Base-by-base conservation (phyloP, 2,888 invertebrate genomes). In the Oxytorus armatus region DNA sequence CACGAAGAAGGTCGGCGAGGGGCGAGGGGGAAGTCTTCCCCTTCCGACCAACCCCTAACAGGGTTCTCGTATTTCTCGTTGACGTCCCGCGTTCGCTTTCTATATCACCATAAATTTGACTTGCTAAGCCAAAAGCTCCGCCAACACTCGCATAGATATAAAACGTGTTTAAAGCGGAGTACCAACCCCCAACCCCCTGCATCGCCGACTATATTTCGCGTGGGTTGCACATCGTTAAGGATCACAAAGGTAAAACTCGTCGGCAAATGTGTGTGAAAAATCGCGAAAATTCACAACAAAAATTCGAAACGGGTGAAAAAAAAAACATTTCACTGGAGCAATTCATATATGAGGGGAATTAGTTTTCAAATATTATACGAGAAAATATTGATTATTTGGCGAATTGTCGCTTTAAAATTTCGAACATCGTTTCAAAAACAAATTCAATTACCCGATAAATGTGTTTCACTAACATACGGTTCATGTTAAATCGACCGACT, bases 91-190 rank as follows among this genome's bases (percentile, higher is more conserved):
- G 33, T 55, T 61, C 59, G 68, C 21, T 14, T 14, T 57, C 63
- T 73, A 25, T 57, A 90, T 90, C 87, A 89, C 86, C 89, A 89
- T 90, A 88, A 89, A 90, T 90, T 89, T 90, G 90, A 90, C 90
- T 90, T 90, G 90, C 90, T 89, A 90, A 90, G 82, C 82, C 84
- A 87, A 83, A 86, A 85, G 85, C n/a, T 85, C 84, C 85, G 81
- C 75, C 82, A 83, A 63, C 72, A 73, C 75, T 68, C 77, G 21
- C 29, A 44, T 25, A 59, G 49, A n/a, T 21, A 47, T 61, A 21
- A n/a, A n/a, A n/a, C n/a, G n/a, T 39, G 36, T 23, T 11, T 47
- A 29, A 33, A 69, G 49, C 47, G 36, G 16, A 44, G 29, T 25
- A 25, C 44, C 18, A 63, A 47, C 39, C 25, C 44, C 44, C 1